Evolutionary conservation across 1,140 invertebrate genomes (phyloP).

Genomic region (Hypothenemus hampei): DNA sequence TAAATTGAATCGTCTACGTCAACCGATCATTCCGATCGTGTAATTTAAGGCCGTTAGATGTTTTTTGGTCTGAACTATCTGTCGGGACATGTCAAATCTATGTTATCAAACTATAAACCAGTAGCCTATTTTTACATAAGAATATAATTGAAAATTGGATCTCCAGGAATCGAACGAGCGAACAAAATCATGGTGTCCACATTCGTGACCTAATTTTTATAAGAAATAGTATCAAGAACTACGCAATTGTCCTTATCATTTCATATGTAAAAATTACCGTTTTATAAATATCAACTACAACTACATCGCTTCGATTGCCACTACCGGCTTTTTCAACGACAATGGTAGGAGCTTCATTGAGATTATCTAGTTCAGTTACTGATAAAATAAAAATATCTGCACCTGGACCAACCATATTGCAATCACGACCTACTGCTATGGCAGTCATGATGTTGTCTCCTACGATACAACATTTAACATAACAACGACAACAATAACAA

Average conservation of each 20-base stretch:
- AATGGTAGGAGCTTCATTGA: slow-evolving; percentile 29
- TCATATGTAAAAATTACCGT: slow-evolving; percentile 15
- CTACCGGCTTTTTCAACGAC: slow-evolving; percentile 20
- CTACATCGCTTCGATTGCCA: slow-evolving; percentile 1
- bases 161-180: no score
- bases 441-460: slow-evolving; percentile 93
- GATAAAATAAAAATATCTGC: slow-evolving; percentile 68
- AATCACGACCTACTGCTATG: slow-evolving; percentile 85
- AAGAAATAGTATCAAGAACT: no score
- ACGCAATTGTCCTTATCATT: no score
- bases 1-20: no score
- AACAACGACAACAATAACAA: background rate
- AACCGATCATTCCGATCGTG: background rate
- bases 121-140: no score
- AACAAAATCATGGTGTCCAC: no score
- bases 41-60: no score
- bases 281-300: slow-evolving; percentile 21
- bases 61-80: no score
- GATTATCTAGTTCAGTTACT: slow-evolving; percentile 41
- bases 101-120: background rate
- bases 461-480: slow-evolving; percentile 36
- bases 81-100: background rate
- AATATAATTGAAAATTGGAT: background rate
- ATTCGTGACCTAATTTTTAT: no score
- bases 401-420: slow-evolving; percentile 72